Conservation (phyloP, 2,888 invertebrate genomes). For the Ochlodes sylvanus region DNA sequence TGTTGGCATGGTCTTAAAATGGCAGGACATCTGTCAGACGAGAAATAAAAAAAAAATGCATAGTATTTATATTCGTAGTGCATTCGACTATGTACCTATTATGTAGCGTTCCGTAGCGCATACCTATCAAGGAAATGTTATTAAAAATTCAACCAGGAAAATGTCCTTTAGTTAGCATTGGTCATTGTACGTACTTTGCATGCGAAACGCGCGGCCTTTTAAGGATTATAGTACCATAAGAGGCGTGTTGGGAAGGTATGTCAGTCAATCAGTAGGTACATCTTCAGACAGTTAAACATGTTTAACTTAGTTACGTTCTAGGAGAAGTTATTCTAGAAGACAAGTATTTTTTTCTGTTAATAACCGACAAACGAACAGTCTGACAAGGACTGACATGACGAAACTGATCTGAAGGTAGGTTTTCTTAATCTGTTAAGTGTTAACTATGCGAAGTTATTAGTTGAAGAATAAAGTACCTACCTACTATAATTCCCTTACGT, state of each 20-base stretch:
- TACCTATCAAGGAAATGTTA: conserved; percentile 39
- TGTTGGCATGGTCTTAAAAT: too few relatives aligned
- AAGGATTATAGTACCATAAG: conserved; percentile 50
- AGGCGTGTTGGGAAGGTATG: conserved; percentile 42
- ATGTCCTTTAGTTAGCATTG: conserved; percentile 48
- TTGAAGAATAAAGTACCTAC: too few relatives aligned
- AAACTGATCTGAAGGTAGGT: too few relatives aligned
- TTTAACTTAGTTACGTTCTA: neutral
- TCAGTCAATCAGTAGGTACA: conserved; percentile 19
- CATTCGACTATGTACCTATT: conserved; percentile 38
- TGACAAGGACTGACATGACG: too few relatives aligned
- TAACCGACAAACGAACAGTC: too few relatives aligned
- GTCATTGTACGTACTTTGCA: conserved; percentile 51
- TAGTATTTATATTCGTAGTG: conserved; percentile 40
- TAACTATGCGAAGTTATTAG: too few relatives aligned
- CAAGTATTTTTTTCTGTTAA: too few relatives aligned
- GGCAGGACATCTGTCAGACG: neutral
- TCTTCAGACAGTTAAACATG: conserved; percentile 9
- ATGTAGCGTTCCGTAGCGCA: conserved; percentile 17
- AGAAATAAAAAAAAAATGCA: conserved; percentile 10
- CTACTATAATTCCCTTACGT: too few relatives aligned
- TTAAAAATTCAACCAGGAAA: conserved; percentile 48
- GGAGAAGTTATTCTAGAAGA: too few relatives aligned
- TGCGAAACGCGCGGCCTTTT: conserved; percentile 51
- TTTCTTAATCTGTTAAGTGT: too few relatives aligned